Percentiles rank a stretch among this genome's conserved stretches.
Conservation (phyloP, 2,113 vertebrate species). For the Sphyrna mokarran region DNA sequence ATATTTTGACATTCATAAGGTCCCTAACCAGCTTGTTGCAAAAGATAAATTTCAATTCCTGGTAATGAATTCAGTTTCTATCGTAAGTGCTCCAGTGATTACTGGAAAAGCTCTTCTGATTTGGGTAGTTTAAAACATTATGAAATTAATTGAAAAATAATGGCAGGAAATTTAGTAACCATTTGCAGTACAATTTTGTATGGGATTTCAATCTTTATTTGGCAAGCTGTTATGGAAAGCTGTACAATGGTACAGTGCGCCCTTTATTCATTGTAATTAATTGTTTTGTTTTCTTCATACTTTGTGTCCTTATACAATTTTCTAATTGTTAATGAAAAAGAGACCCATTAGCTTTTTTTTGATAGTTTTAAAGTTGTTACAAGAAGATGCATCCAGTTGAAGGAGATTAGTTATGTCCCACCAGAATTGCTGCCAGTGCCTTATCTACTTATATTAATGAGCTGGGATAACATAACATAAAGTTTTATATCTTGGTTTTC, state of each 20-base stretch:
- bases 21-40: background rate
- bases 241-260: background rate
- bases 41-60: background rate
- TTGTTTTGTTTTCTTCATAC: background rate
- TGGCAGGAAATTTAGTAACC: background rate
- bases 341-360: background rate
- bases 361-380: background rate
- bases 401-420: background rate
- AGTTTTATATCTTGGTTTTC: background rate
- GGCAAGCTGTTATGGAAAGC: background rate
- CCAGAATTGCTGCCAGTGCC: background rate
- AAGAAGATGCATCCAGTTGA: too few relatives aligned
- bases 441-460: background rate
- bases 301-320: background rate
- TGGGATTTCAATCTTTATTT: background rate
- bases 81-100: background rate
- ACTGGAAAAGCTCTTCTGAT: background rate
- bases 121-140: conserved; percentile 9
- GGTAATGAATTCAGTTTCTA: background rate
- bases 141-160: conserved; percentile 13
- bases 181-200: background rate
- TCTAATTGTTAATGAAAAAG: background rate
- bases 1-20: background rate
- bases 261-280: background rate
- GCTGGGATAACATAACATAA: background rate